Percentiles rank a stretch among this genome's conserved stretches.
phyloP scores from a whole-genome alignment of 2,797 vertebrate genomes.

The Hephaestus fuliginosus region DNA sequence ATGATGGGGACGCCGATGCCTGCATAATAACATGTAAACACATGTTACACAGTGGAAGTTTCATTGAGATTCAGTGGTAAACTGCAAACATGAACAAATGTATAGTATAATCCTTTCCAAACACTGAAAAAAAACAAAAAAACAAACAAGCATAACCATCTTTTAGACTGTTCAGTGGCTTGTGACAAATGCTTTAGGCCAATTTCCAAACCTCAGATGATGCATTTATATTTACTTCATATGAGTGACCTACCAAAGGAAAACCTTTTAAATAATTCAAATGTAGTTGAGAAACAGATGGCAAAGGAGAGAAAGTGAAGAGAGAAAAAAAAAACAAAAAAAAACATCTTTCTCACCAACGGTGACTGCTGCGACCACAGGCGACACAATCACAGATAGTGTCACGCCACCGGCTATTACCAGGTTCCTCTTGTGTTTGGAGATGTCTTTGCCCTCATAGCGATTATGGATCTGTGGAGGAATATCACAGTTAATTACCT shows the following conservation, averaged over 20 bases:
- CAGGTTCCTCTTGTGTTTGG: constrained; percentile 98
- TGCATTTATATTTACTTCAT: not conserved
- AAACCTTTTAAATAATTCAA: not conserved
- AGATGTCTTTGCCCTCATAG: constrained; percentile 97
- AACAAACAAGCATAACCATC: not conserved
- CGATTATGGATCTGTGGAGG: constrained; percentile 94
- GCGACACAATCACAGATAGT: constrained; percentile 96
- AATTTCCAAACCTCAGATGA: not conserved
- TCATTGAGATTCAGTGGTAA: not conserved
- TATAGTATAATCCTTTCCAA: not conserved
- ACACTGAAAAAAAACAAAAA: not conserved
- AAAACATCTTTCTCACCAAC: constrained; percentile 89
- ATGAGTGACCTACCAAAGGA: not conserved
- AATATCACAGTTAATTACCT: not conserved
- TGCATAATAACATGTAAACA: constrained; percentile 55
- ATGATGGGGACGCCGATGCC: constrained; percentile 99
- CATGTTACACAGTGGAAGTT: not conserved
- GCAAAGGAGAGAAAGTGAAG: not conserved
- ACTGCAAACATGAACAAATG: not conserved
- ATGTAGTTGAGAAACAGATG: not conserved
- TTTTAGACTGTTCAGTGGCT: not conserved
- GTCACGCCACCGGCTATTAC: constrained; percentile 97
- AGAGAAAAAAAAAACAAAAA: not conserved
- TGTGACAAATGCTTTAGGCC: not conserved
- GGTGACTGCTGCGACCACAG: constrained; percentile 97